Evolutionary conservation across 92 coral and sea anemone genomes (phyloP).

Genomic region (Virgularia gustaviana): DNA sequence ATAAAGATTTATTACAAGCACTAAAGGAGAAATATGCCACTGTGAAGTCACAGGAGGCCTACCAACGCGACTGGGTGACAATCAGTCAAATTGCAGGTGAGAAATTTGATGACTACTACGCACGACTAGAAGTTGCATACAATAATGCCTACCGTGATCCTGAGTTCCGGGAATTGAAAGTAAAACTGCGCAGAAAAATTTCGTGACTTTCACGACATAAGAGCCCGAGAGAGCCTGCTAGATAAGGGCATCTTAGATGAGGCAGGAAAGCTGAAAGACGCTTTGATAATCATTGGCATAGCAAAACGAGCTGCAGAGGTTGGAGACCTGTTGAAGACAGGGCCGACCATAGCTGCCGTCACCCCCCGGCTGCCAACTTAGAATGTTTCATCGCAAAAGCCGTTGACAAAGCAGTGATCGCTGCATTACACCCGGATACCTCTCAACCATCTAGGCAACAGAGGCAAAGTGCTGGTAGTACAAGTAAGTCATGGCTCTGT

Average conservation of each 20-base stretch:
- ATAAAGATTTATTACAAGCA: neutral
- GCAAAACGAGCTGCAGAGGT: too few species aligned
- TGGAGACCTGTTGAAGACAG: slow-evolving; percentile 3
- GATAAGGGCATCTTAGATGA: slow-evolving; percentile 20
- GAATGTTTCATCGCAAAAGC: neutral
- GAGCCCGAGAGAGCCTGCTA: slow-evolving; percentile 9
- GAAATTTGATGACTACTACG: slow-evolving; percentile 4
- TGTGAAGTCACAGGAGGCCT: slow-evolving; percentile 8
- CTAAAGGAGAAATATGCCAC: neutral
- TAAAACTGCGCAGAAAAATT: neutral
- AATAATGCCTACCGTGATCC: slow-evolving; percentile 1
- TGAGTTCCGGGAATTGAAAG: neutral
- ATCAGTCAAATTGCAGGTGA: neutral
- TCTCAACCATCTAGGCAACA: neutral
- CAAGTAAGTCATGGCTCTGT: neutral
- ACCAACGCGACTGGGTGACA: neutral
- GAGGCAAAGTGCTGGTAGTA: neutral
- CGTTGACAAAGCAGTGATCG: neutral
- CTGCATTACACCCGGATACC: neutral
- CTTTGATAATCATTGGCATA: slow-evolving; percentile 10
- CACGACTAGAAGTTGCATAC: neutral
- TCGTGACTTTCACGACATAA: slow-evolving; percentile 1
- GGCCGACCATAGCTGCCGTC: neutral
- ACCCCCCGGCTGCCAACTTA: neutral
- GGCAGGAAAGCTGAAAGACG: too few species aligned